Base-by-base conservation (phyloP, 2,113 vertebrate species). In the Hystrix cristata region DNA sequence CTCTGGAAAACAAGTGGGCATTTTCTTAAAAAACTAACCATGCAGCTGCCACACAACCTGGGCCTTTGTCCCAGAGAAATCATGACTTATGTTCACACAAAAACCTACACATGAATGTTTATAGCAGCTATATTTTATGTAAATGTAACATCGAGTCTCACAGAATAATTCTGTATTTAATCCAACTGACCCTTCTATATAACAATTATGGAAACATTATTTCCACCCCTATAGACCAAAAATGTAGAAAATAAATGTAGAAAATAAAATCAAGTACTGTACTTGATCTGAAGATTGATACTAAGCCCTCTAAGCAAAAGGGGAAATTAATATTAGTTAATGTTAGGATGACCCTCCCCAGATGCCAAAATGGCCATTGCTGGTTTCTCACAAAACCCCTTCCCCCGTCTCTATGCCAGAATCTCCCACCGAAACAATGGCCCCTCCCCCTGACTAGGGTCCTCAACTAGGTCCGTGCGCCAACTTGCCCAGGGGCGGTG, bases 71-170 rank as follows among this genome's bases (percentile, higher is more conserved):
- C 38, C 79, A 81, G 57, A 67, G 64, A 85, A 92, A 92, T 85
- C n/a, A 87, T 93, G 57, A 80, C 27, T 57, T 84, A 53, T 3
- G 2, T 90, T 86, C 25, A 55, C 51, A 78, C 5, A 31, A 83
- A 64, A 87, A 38, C 31, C n/a, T 64, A 48, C 14, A 38, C 0
- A 13, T 46, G 48, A 86, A 34, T 55, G 57, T 59, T 82, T 71
- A 79, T 15, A 86, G 67, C 60, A 90, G 81, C 14, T 90, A 25
- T 74, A 13, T 83, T 87, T 86, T 78, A 60, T 67, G 8, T 51
- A 91, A 79, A 31, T 94, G 46, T 13, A 78, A 69, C 59, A 57
- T 90, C 48, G 76, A 95, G 60, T 85, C 43, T 80, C n/a, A 53
- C 12, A 23, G 48, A 31, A 29, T 88, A 80, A 85, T 29, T 21